Conservation (phyloP, 2,888 invertebrate species). For the Ectemnius cavifrons region DNA sequence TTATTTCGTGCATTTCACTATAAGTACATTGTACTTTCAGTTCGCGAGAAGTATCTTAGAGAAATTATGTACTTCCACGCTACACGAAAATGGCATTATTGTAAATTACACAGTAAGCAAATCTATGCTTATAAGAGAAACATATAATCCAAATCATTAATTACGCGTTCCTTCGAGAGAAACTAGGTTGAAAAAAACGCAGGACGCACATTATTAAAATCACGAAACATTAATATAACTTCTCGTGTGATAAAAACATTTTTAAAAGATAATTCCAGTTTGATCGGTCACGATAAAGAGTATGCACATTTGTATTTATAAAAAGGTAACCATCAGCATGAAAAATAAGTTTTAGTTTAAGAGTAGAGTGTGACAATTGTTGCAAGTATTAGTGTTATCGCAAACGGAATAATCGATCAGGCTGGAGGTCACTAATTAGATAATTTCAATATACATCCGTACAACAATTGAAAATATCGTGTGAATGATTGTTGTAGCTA, state of each 20-base stretch:
- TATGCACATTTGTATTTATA: background rate
- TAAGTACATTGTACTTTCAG: slow-evolving; percentile 50
- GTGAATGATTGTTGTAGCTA: background rate
- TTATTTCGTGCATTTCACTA: slow-evolving; percentile 41
- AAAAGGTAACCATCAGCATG: slow-evolving; percentile 10
- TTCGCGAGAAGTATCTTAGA: slow-evolving; percentile 28
- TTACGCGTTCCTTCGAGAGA: background rate
- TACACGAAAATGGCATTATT: slow-evolving; percentile 24
- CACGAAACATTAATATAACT: background rate
- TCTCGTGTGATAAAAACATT: background rate
- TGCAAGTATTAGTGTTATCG: slow-evolving; percentile 15
- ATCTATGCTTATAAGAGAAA: slow-evolving; percentile 18
- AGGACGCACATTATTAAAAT: slow-evolving; percentile 3
- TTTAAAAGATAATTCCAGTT: slow-evolving; percentile 23
- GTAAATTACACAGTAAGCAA: slow-evolving; percentile 33
- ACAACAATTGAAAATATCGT: too few species aligned
- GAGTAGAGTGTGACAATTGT: slow-evolving; percentile 27
- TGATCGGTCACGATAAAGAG: slow-evolving; percentile 22
- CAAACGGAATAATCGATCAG: slow-evolving; percentile 12
- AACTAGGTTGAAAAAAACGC: slow-evolving; percentile 9
- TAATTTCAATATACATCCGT: background rate
- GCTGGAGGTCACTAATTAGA: slow-evolving; percentile 25
- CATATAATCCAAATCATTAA: slow-evolving; percentile 3
- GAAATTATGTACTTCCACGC: slow-evolving; percentile 25
- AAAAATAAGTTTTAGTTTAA: slow-evolving; percentile 2